Percentiles rank a stretch among this genome's conserved stretches.
Evolutionary conservation across 2,888 invertebrate genomes (phyloP).

Genomic region (Exephanes ischioxanthus): DNA sequence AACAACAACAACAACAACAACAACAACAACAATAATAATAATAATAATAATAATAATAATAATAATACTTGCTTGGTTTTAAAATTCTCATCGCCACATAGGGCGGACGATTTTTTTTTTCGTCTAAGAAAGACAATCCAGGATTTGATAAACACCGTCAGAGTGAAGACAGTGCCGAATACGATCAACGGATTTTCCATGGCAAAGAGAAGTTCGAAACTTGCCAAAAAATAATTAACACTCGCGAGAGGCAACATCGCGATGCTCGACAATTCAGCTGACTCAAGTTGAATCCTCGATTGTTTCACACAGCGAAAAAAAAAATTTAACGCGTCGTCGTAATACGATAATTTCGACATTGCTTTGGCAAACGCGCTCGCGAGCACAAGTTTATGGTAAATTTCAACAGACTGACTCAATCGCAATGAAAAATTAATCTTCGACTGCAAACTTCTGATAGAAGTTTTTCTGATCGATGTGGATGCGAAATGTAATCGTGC

Average conservation of each 20-base stretch:
- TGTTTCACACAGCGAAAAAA: conserved; percentile 11
- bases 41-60: neutral
- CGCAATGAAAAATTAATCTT: neutral
- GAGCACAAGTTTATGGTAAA: conserved; percentile 34
- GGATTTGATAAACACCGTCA: neutral
- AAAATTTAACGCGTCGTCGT: conserved; percentile 19
- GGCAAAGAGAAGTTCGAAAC: conserved; percentile 16
- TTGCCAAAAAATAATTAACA: neutral
- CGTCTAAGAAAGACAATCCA: neutral
- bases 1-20: neutral
- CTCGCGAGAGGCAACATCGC: neutral
- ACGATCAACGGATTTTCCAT: neutral
- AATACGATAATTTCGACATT: conserved; percentile 18
- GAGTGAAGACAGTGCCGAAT: neutral
- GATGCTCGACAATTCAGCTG: neutral
- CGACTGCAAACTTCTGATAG: neutral
- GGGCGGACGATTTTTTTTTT: neutral
- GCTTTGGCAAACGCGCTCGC: neutral
- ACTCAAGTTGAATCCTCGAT: neutral
- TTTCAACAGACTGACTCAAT: neutral
- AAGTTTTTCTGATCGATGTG: neutral
- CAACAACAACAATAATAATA: neutral
- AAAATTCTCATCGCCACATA: neutral
- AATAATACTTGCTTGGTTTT: conserved; percentile 20
- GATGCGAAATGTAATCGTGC: neutral